Conservation (phyloP, 2,113 vertebrate genomes). For the Notothenia rossii region DNA sequence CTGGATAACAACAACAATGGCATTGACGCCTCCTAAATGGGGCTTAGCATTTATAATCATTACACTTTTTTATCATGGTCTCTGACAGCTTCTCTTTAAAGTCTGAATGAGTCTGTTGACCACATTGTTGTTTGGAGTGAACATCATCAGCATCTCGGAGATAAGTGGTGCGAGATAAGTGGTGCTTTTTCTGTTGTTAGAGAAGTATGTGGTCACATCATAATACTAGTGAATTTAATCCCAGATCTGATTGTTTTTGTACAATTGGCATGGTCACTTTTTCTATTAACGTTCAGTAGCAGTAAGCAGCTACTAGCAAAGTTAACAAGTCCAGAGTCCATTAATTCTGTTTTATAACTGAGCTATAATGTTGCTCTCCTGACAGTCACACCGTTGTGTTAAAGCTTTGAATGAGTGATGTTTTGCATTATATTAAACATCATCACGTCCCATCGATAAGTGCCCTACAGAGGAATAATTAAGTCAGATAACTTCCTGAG, state of each 20-base stretch:
- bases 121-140: conserved; percentile 71
- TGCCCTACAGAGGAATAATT: conserved; percentile 45
- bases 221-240: background rate
- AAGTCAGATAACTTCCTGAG: conserved; percentile 42
- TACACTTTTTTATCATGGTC: conserved; percentile 75
- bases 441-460: conserved; percentile 48
- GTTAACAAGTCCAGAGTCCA: background rate
- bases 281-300: conserved; percentile 6
- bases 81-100: conserved; percentile 75
- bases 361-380: conserved; percentile 50
- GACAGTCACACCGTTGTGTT: conserved; percentile 35
- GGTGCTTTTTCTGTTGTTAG: conserved; percentile 34
- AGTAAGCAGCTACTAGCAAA: background rate
- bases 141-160: conserved; percentile 67
- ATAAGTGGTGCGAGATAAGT: conserved; percentile 70
- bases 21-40: conserved; percentile 80
- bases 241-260: conserved; percentile 2
- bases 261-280: background rate
- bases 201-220: conserved; percentile 32
- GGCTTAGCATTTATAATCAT: conserved; percentile 80
- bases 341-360: conserved; percentile 39
- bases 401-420: conserved; percentile 61
- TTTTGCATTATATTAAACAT: conserved; percentile 65
- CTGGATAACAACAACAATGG: conserved; percentile 82
- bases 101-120: conserved; percentile 73